These are phyloP conservation scores for Eospalax fontanierii DNA, from an alignment of 2,797 vertebrate genomes.

Conservation along the genomic window DNA sequence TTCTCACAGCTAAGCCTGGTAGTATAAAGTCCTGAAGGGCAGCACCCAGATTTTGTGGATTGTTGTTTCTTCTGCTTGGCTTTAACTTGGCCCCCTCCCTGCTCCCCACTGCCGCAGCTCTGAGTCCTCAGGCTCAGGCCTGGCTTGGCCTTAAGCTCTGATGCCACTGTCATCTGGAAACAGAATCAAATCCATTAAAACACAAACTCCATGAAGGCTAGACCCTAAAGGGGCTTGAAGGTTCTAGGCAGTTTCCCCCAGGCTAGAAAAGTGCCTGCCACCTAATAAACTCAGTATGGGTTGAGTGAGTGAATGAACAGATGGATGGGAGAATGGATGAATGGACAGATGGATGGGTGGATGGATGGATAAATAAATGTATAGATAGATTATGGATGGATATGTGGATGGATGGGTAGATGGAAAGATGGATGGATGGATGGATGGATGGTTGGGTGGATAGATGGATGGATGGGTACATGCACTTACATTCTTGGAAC, in stretches of 20 bases:
- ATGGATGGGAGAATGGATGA: neutral
- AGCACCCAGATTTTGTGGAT: too few relatives aligned
- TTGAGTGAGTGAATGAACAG: neutral
- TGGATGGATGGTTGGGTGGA: rapidly evolving
- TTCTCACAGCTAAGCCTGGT: neutral
- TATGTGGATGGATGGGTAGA: too few relatives aligned
- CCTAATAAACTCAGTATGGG: neutral
- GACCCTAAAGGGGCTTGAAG: neutral
- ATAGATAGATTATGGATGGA: too few relatives aligned
- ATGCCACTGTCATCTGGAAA: neutral
- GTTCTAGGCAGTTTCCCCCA: neutral
- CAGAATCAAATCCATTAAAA: neutral
- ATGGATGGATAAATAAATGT: too few relatives aligned
- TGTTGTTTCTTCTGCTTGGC: neutral
- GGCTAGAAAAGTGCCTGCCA: neutral
- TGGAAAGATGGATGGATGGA: too few relatives aligned
- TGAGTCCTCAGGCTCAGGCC: neutral
- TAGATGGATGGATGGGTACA: too few relatives aligned
- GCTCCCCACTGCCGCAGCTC: neutral
- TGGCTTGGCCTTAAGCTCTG: neutral
- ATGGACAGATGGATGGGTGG: rapidly evolving
- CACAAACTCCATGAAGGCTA: neutral
- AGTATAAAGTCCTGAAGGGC: neutral
- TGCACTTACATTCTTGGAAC: neutral
- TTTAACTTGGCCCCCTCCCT: too few relatives aligned